Conservation (phyloP, 2,113 vertebrate genomes). For the Notarius quadriscutis region DNA sequence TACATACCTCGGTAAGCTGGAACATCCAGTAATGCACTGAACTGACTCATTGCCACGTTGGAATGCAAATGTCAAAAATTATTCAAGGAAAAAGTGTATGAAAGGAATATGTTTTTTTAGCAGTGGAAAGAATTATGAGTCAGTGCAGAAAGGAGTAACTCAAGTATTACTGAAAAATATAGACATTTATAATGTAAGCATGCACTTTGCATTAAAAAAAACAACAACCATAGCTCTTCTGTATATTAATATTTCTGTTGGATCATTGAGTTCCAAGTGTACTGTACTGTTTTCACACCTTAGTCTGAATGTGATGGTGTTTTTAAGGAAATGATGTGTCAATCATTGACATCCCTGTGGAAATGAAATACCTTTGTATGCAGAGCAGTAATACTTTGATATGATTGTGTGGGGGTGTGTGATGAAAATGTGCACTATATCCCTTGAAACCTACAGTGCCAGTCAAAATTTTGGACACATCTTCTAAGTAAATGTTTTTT, state of each 20-base stretch:
- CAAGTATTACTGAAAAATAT: not conserved
- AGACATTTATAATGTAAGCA: not conserved
- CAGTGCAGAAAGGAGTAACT: not conserved
- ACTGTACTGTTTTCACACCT: not conserved
- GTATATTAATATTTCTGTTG: not conserved
- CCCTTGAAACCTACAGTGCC: not conserved
- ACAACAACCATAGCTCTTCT: not conserved
- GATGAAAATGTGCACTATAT: not conserved
- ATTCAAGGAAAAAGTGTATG: not conserved
- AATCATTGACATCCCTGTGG: not conserved
- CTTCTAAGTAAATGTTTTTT: too few relatives aligned
- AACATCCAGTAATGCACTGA: not conserved
- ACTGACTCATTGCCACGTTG: not conserved
- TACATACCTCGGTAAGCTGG: not conserved
- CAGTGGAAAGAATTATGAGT: not conserved
- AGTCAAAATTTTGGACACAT: too few relatives aligned
- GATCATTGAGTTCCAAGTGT: not conserved
- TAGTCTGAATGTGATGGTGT: not conserved
- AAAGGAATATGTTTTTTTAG: not conserved
- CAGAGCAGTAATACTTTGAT: not conserved
- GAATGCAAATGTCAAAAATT: not conserved
- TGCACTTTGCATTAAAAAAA: not conserved
- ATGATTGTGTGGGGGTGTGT: not conserved
- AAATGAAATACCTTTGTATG: not conserved
- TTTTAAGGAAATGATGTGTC: not conserved